Conservation (phyloP, 2,797 vertebrate species). For the Iguana delicatissima region DNA sequence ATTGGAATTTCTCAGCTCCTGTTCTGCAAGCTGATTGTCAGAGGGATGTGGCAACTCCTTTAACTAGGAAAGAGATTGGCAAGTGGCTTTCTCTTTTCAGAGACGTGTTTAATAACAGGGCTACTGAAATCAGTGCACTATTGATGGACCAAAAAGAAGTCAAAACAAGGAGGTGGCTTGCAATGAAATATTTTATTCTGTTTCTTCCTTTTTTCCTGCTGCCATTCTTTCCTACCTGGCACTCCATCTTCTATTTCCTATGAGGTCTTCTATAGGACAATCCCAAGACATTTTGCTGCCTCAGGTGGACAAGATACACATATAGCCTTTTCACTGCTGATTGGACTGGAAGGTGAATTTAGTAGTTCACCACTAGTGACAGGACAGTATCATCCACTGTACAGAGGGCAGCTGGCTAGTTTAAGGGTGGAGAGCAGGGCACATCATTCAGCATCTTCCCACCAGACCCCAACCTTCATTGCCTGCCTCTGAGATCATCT, state of each 20-base stretch:
- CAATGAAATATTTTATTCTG: fast-evolving
- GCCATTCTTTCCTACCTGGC: fast-evolving
- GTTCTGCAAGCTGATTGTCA: conserved; percentile 53
- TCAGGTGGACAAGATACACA: not conserved
- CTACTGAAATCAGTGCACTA: conserved; percentile 15
- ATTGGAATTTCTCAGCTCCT: conserved; percentile 61
- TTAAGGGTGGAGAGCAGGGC: not conserved
- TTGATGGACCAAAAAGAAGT: conserved; percentile 42
- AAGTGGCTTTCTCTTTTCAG: conserved; percentile 56
- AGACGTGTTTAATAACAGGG: conserved; percentile 40
- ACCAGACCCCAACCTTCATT: not conserved
- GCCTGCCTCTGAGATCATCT: not conserved
- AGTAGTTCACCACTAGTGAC: not conserved
- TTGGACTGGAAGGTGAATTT: not conserved
- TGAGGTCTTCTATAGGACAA: not conserved
- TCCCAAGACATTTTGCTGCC: not conserved
- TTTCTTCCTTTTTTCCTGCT: fast-evolving
- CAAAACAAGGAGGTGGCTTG: not conserved
- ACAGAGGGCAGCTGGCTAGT: not conserved
- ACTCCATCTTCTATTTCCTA: not conserved
- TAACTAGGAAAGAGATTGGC: conserved; percentile 43
- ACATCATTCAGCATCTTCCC: too few relatives aligned
- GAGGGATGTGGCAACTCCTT: conserved; percentile 20
- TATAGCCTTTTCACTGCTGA: not conserved
- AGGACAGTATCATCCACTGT: not conserved